These are phyloP conservation scores for Nemapogon koenigi DNA, from an alignment of 2,888 invertebrate genomes.

Conservation along the genomic window DNA sequence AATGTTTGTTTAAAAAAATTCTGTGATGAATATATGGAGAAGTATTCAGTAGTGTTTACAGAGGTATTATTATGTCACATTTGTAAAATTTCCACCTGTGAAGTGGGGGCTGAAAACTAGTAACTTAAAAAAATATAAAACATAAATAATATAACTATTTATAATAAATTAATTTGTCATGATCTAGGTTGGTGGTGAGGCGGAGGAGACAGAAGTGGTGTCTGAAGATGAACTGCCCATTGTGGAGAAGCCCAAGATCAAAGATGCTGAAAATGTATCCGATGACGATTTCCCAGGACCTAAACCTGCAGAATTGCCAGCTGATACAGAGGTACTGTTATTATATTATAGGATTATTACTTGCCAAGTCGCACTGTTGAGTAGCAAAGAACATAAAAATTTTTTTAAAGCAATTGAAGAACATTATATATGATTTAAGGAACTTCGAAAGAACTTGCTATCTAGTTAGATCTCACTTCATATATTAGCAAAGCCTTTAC, in stretches of 20 bases:
- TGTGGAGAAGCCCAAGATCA: conserved; percentile 76
- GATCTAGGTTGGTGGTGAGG: conserved; percentile 40
- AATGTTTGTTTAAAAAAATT: no score
- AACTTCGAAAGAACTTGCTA: no score
- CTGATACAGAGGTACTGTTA: conserved; percentile 68
- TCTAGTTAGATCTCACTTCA: no score
- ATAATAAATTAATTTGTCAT: not conserved
- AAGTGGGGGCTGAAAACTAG: no score
- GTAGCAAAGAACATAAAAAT: no score
- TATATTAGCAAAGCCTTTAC: no score
- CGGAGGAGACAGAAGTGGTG: conserved; percentile 84
- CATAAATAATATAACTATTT: not conserved
- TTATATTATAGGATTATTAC: not conserved
- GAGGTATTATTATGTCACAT: no score
- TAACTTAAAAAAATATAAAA: not conserved
- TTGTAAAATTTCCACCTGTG: no score
- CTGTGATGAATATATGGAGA: no score
- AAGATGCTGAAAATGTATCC: conserved; percentile 84
- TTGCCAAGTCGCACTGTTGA: not conserved
- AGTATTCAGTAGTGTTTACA: no score
- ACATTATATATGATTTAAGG: no score
- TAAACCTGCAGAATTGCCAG: conserved; percentile 72
- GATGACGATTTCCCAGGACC: conserved; percentile 79
- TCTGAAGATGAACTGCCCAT: conserved; percentile 83
- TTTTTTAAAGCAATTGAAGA: no score